A percentile compares a stretch with the other conserved stretches of the same genome.
Conservation (phyloP, 2,113 vertebrate genomes). For the Nyctibius bracteatus region DNA sequence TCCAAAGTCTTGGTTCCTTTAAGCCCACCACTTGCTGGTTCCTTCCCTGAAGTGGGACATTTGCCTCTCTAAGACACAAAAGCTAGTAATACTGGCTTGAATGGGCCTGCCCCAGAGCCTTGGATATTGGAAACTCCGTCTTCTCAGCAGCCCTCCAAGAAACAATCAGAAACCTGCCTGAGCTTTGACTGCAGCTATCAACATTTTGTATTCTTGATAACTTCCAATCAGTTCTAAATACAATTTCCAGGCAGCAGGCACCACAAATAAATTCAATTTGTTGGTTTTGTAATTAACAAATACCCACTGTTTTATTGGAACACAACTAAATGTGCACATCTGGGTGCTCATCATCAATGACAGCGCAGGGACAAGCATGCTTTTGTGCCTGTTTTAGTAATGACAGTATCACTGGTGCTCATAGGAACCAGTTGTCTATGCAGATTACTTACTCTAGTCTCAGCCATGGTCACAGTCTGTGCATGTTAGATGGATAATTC, state of each 20-base stretch:
- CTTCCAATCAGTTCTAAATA: not conserved
- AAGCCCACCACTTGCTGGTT: not conserved
- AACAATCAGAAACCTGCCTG: not conserved
- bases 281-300: not conserved
- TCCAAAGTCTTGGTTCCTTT: rapidly evolving
- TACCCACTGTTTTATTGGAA: not conserved
- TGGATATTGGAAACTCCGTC: not conserved
- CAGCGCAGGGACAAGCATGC: rapidly evolving
- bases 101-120: not conserved
- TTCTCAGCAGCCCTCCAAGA: not conserved
- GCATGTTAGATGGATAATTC: not conserved
- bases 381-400: not conserved
- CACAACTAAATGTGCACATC: not conserved
- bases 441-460: not conserved
- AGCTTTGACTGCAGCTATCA: not conserved
- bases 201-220: not conserved
- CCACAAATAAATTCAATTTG: not conserved
- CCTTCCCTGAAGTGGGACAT: not conserved
- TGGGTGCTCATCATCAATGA: not conserved
- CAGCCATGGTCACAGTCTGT: rapidly evolving
- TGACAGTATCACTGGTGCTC: not conserved
- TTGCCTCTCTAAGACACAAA: not conserved
- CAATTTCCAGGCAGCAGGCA: not conserved
- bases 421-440: not conserved
- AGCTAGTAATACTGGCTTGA: not conserved